Percentiles rank a stretch among this genome's conserved stretches.
Evolutionary conservation across 2,113 vertebrate genomes (phyloP).

Genomic region (Neolamprologus hecqui): DNA sequence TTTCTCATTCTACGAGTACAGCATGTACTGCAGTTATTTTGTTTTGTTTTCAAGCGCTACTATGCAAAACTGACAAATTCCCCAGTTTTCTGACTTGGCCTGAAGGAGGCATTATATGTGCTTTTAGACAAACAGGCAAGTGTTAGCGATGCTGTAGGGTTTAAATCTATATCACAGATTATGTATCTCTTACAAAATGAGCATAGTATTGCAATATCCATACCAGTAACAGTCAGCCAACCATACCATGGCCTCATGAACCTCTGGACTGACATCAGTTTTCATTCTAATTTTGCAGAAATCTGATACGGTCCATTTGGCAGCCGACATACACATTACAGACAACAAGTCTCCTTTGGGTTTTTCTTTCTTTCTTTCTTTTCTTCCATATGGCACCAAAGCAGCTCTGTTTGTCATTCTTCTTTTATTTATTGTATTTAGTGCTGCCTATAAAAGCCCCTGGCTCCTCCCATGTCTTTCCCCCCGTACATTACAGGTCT

Average conservation of each 20-base stretch:
- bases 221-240: background rate
- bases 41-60: background rate
- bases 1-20: background rate
- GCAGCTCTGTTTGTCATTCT: conserved; percentile 5
- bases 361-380: background rate
- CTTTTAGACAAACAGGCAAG: background rate
- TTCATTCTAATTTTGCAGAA: conserved; percentile 26
- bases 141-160: background rate
- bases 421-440: conserved; percentile 16
- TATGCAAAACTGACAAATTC: background rate
- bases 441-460: conserved; percentile 4
- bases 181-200: background rate
- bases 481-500: conserved; percentile 50
- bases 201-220: background rate
- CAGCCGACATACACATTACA: conserved; percentile 16
- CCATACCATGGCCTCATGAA: background rate
- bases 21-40: background rate
- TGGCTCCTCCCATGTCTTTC: background rate
- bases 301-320: conserved; percentile 19
- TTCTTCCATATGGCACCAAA: conserved; percentile 33
- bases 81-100: background rate
- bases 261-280: background rate
- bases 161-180: background rate
- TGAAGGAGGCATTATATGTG: background rate
- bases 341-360: conserved; percentile 17